Base-by-base conservation (phyloP, 2,888 invertebrate species). In the Zeuzera pyrina region DNA sequence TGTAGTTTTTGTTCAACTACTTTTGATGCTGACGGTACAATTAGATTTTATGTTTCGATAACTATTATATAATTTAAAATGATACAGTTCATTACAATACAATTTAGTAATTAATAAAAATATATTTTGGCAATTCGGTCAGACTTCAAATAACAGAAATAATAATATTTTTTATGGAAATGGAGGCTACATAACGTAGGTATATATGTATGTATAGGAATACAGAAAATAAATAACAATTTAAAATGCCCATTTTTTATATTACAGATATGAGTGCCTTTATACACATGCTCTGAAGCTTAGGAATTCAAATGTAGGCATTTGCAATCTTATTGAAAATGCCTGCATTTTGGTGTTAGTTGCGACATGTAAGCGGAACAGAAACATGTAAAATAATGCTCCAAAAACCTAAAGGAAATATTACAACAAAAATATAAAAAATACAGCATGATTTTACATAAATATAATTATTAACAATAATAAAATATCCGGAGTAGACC, bases 231-330 rank as follows among this genome's bases (percentile, higher is more conserved):
- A 38, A 38, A 30, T 8, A 19, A 42, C 49, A 35, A 45, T 62
- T 74, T 72, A 73, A 81, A 81, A 83, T 79, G 79, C 81, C 81
- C 79, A 79, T 83, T 78, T 77, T 79, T 66, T 65, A 64, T 28
- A 26, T 8, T 2, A n/a, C 11, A 10, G 5, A 24, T 24, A 16
- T 23, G 24, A 21, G 47, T 49, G 45, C 47, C 39, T 45, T 47
- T 38, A 47, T 42, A 47, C 37, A 48, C 55, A 61, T 66, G 68
- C 69, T 41, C 40, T 53, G 47, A 48, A 58, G 61, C 50, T 52
- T 46, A 55, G 42, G 12, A 10, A 3, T 12, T n/a, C n/a, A 48
- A 58, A 62, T 50, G 52, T 46, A 54, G 42, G 62, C 52, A 66
- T 60, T 58, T 45, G 39, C 69, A 77, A 68, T 47, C 36, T 12